Conservation (phyloP, 1,140 invertebrate genomes). For the Bathynomus jamesi region DNA sequence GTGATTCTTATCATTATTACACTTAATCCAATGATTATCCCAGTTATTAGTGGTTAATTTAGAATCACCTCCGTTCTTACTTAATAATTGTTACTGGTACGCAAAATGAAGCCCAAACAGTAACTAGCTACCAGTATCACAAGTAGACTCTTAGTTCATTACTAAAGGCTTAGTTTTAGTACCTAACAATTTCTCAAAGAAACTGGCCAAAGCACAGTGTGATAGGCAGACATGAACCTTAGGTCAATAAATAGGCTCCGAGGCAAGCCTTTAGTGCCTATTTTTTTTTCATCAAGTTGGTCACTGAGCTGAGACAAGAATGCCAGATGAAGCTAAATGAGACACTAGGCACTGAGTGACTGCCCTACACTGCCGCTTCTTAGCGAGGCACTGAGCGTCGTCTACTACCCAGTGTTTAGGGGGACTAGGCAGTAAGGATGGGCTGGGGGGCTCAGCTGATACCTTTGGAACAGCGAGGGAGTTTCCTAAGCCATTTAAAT, state of each 20-base stretch:
- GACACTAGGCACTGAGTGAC: slow-evolving; percentile 20
- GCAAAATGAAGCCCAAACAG: slow-evolving; percentile 26
- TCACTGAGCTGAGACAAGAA: slow-evolving; percentile 28
- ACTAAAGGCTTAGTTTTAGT: slow-evolving; percentile 17
- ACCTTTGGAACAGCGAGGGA: slow-evolving; percentile 31
- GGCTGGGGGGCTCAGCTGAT: slow-evolving; percentile 30
- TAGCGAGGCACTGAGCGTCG: slow-evolving; percentile 11
- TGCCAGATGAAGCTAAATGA: slow-evolving; percentile 23
- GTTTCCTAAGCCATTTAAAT: slow-evolving; percentile 21
- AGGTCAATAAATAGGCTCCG: slow-evolving; percentile 9
- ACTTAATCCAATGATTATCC: too few species aligned
- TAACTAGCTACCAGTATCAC: slow-evolving; percentile 36
- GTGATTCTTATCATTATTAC: slow-evolving; percentile 31
- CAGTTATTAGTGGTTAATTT: too few species aligned
- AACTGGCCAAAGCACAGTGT: slow-evolving; percentile 26
- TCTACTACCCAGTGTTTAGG: slow-evolving; percentile 23
- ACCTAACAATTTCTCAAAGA: slow-evolving; percentile 31
- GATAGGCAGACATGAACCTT: slow-evolving; percentile 4
- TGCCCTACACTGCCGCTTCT: slow-evolving; percentile 23
- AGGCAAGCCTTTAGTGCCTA: slow-evolving; percentile 9
- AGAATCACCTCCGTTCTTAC: too few species aligned
- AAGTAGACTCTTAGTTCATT: slow-evolving; percentile 24
- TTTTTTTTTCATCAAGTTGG: neutral
- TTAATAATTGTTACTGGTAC: too few species aligned
- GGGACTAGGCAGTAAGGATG: slow-evolving; percentile 26